Evolutionary conservation across 2,113 vertebrate species (phyloP), one percentile per base, ranked within the genome.

Genomic region (Sinosuthora webbiana): DNA sequence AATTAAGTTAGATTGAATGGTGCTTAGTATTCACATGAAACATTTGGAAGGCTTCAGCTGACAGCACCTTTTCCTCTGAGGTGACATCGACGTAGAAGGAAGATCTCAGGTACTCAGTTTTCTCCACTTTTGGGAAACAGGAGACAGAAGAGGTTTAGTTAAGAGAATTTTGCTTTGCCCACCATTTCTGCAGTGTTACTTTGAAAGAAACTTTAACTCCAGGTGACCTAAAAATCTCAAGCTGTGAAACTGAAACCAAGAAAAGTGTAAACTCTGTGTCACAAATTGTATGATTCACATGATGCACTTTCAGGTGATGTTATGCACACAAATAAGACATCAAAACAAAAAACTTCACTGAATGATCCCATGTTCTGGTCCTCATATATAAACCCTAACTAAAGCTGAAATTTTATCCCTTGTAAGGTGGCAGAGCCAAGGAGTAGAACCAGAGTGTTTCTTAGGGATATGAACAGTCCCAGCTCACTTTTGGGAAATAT

Each of bases 311-410:
- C 47, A 39, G 28, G 28, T 35, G 23, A 21, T 49, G 31, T 18
- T 35, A 31, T 13, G 31, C 21, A 41, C 13, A 62, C 18, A 67
- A 81, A 56, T 13, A 50, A 50, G 35, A 41, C 17, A 45, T 57
- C 39, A 33, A 11, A 71, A 77, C 41, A 71, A 62, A 73, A 24
- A 7, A 39, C 21, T 8, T 68, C 21, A 56, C 24, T 41, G 42
- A 56, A 35, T 0, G 0, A n/a, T 33, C 22, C 3, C 25, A 22
- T 20, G 11, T 41, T 2, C 1, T 33, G 8, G 8, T 57, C 9
- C 30, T 73, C 21, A 35, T 41, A 35, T 8, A 56, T 33, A 41
- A 52, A 17, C 0, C 0, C 37, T 47, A 25, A 63, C 15, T 56
- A 41, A 67, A 56, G 11, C 18, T 69, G n/a, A 74, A 87, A 79